These are phyloP conservation scores for Drosophila kikkawai DNA, from an alignment of 1,140 invertebrate genomes.

Conservation along the genomic window DNA sequence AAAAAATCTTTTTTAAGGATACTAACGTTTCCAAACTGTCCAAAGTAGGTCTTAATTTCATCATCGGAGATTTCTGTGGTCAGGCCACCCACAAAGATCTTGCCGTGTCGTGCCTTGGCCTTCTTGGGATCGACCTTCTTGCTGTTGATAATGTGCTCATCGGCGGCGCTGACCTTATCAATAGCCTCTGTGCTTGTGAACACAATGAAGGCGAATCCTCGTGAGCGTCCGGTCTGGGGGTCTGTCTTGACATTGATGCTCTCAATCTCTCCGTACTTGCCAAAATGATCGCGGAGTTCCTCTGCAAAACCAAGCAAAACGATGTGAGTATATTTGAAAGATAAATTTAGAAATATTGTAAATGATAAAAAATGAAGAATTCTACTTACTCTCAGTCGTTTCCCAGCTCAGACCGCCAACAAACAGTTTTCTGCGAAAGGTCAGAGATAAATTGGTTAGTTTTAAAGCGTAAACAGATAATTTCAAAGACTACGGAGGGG, in stretches of 20 bases:
- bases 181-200: slow-evolving; percentile 95
- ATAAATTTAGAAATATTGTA: background rate
- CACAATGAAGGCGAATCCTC: slow-evolving; percentile 98
- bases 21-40: slow-evolving; percentile 95
- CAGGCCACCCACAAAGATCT: slow-evolving; percentile 97
- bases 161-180: slow-evolving; percentile 94
- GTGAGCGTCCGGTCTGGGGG: slow-evolving; percentile 93
- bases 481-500: slow-evolving; percentile 5
- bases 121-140: slow-evolving; percentile 98
- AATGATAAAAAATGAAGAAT: background rate
- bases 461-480: background rate
- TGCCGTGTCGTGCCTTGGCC: slow-evolving; percentile 96
- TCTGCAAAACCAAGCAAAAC: slow-evolving; percentile 87
- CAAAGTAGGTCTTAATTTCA: slow-evolving; percentile 96
- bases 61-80: slow-evolving; percentile 95
- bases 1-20: background rate
- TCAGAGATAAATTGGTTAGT: slow-evolving; percentile 40
- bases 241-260: slow-evolving; percentile 98
- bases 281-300: slow-evolving; percentile 96
- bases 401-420: slow-evolving; percentile 99
- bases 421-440: slow-evolving; percentile 96
- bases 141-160: slow-evolving; percentile 95
- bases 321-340: background rate
- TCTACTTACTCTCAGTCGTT: slow-evolving; percentile 96
- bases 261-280: slow-evolving; percentile 95